Conservation (phyloP, 2,113 vertebrate genomes). For the Phaethornis superciliosus region DNA sequence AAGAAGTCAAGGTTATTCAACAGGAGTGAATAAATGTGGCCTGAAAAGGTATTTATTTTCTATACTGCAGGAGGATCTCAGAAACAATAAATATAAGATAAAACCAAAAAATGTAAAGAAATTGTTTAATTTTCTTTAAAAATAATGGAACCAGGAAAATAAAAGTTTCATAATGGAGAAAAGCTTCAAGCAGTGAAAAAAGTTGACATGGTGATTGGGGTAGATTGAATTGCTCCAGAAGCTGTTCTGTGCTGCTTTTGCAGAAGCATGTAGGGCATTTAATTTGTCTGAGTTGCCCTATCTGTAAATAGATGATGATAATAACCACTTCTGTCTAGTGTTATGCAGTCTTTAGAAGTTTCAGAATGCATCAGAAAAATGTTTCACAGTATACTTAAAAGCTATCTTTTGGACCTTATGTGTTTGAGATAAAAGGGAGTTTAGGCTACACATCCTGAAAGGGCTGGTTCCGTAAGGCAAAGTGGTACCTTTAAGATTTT, state of each 20-base stretch:
- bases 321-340: neutral
- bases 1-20: slow-evolving; percentile 25
- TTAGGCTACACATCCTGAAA: neutral
- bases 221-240: neutral
- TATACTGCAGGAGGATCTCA: neutral
- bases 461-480: neutral
- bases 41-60: slow-evolving; percentile 31
- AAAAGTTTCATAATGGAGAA: neutral
- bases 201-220: neutral
- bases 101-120: neutral
- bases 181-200: neutral
- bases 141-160: neutral
- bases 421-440: neutral
- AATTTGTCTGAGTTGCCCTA: neutral
- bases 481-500: neutral
- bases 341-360: neutral
- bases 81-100: slow-evolving; percentile 1
- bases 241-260: neutral
- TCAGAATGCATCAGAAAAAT: neutral
- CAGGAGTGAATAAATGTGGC: slow-evolving; percentile 21
- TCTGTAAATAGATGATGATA: neutral
- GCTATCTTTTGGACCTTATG: neutral
- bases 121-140: neutral
- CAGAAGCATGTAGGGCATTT: neutral
- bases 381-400: neutral